phyloP scores from a whole-genome alignment of 1,140 invertebrate genomes.

The Drosophila arizonae region DNA sequence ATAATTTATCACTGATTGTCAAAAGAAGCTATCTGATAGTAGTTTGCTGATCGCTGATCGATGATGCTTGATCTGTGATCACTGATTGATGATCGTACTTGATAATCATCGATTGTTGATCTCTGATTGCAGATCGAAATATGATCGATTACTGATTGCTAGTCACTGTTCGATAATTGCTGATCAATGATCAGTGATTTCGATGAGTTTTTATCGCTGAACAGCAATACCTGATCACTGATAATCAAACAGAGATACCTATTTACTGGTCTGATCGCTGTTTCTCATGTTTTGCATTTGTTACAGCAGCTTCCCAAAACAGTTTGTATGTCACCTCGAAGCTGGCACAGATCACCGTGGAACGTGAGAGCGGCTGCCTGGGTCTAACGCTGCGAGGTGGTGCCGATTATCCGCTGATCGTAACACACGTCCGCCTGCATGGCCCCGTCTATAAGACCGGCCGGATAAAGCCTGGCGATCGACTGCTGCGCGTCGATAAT shows the following conservation, averaged over 20 bases:
- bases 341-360: constrained; percentile 89
- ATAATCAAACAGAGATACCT: too few relatives aligned
- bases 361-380: constrained; percentile 92
- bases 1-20: background rate
- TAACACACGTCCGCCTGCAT: constrained; percentile 94
- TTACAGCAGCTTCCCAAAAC: constrained; percentile 85
- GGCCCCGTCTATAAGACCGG: constrained; percentile 92
- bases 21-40: too few relatives aligned
- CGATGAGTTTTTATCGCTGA: too few relatives aligned
- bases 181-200: too few relatives aligned
- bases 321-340: constrained; percentile 88
- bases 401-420: constrained; percentile 89
- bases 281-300: background rate
- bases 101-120: too few relatives aligned
- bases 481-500: constrained; percentile 94
- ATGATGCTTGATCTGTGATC: too few relatives aligned
- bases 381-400: constrained; percentile 95
- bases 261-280: background rate
- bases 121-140: too few relatives aligned
- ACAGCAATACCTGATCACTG: too few relatives aligned
- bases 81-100: too few relatives aligned
- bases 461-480: constrained; percentile 93
- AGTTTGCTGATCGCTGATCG: background rate
- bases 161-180: too few relatives aligned
- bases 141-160: too few relatives aligned